phyloP scores from a whole-genome alignment of 2,797 vertebrate species.

The Melanotaenia maccullochi region DNA sequence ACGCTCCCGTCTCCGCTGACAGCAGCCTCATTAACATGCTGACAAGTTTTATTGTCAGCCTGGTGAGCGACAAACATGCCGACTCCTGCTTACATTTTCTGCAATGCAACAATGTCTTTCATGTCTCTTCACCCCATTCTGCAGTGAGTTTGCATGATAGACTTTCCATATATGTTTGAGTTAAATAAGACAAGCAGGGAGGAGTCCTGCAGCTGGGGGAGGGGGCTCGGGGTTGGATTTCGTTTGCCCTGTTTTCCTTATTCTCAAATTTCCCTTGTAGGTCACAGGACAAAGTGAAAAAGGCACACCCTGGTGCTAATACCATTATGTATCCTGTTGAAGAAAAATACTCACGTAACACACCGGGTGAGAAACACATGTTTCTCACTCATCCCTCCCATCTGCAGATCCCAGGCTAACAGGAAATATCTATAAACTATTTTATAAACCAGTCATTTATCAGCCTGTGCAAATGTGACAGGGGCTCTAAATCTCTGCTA shows the following conservation, averaged over 20 bases:
- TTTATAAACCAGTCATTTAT: slow-evolving; percentile 8
- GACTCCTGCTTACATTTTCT: slow-evolving; percentile 23
- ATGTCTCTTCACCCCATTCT: neutral
- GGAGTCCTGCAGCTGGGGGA: neutral
- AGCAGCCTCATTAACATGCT: slow-evolving; percentile 50
- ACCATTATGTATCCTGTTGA: slow-evolving; percentile 36
- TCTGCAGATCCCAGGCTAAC: neutral
- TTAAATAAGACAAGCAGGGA: neutral
- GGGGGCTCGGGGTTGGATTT: slow-evolving; percentile 28
- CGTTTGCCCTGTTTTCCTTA: slow-evolving; percentile 30
- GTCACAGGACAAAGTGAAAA: slow-evolving; percentile 46
- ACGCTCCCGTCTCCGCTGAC: slow-evolving; percentile 49
- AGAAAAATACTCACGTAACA: slow-evolving; percentile 39
- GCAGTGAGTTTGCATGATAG: neutral
- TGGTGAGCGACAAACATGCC: slow-evolving; percentile 22
- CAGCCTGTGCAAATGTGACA: slow-evolving; percentile 13
- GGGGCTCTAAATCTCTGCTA: slow-evolving; percentile 10
- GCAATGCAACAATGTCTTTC: slow-evolving; percentile 1
- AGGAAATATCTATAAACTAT: neutral
- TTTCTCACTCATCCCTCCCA: slow-evolving; percentile 8
- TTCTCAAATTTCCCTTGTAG: slow-evolving; percentile 45
- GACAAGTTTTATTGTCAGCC: slow-evolving; percentile 44
- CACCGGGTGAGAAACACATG: neutral
- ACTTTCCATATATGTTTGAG: neutral
- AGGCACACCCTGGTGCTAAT: slow-evolving; percentile 38